Conservation (phyloP, 2,888 invertebrate species). For the Drosophila stalkeri region DNA sequence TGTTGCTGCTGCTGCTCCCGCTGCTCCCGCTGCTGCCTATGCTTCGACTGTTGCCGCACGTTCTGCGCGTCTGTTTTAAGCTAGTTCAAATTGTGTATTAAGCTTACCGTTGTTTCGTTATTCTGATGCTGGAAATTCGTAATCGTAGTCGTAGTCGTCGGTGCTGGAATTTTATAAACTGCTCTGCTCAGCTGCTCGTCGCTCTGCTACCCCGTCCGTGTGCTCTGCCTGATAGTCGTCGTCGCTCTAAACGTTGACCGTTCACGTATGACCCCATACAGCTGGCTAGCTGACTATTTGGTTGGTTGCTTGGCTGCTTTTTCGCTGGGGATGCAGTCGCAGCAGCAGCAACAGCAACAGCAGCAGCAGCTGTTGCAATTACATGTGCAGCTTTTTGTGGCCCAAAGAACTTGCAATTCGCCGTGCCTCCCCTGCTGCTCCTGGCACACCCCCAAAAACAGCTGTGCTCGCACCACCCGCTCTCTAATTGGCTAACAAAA, state of each 20-base stretch:
- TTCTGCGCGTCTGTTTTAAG: constrained; percentile 43
- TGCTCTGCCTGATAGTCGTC: constrained; percentile 60
- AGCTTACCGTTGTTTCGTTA: constrained; percentile 63
- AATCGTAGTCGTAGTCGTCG: constrained; percentile 15
- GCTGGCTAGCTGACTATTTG: constrained; percentile 32
- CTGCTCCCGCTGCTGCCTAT: not conserved
- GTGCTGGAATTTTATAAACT: constrained; percentile 34
- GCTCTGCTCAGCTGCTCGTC: constrained; percentile 9
- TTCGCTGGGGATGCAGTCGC: constrained; percentile 54
- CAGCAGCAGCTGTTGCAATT: constrained; percentile 24
- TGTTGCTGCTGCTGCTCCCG: not conserved
- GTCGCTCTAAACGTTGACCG: constrained; percentile 59
- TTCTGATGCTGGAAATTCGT: constrained; percentile 35
- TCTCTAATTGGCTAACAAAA: constrained; percentile 49
- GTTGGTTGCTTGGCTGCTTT: constrained; percentile 21
- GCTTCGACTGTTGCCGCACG: constrained; percentile 5
- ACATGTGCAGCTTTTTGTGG: constrained; percentile 67
- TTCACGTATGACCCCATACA: constrained; percentile 17
- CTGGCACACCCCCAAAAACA: constrained; percentile 33
- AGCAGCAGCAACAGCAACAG: constrained; percentile 1
- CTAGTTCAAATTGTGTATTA: constrained; percentile 47
- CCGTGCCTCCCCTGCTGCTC: not conserved
- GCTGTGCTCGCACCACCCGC: constrained; percentile 49
- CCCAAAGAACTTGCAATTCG: constrained; percentile 51
- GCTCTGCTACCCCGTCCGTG: constrained; percentile 27